phyloP scores from a whole-genome alignment of 2,113 vertebrate genomes.

The Chelonoidis abingdonii region DNA sequence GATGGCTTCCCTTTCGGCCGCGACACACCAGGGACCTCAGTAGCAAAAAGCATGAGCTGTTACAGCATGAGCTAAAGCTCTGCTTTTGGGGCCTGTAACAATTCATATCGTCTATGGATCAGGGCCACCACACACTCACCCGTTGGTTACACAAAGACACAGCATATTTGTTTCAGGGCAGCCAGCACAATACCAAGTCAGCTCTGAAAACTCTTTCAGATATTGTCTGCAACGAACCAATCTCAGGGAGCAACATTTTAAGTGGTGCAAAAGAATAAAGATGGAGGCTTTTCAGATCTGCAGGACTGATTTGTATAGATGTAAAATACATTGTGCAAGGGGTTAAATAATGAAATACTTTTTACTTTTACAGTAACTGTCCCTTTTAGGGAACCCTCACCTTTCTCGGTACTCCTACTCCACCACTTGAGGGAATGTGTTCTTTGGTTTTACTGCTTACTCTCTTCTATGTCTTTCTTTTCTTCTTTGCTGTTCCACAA shows the following conservation, averaged over 20 bases:
- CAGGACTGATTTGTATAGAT: neutral
- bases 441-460: neutral
- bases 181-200: neutral
- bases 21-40: neutral
- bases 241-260: fast-evolving
- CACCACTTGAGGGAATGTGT: neutral
- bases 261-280: fast-evolving
- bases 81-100: neutral
- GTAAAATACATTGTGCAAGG: neutral
- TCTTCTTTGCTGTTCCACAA: conserved; percentile 18
- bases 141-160: neutral
- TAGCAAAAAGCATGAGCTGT: too few species aligned
- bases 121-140: neutral
- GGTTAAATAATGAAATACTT: neutral
- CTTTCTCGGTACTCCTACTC: neutral
- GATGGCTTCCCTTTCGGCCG: neutral
- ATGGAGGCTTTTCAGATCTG: neutral
- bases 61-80: neutral
- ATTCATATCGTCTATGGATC: neutral
- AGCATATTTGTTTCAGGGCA: neutral
- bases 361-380: neutral
- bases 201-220: neutral
- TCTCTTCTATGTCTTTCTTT: neutral
- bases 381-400: fast-evolving
- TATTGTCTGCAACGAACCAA: neutral